Evolutionary conservation across 2,113 vertebrate genomes (phyloP).

Genomic region (Odontesthes bonariensis): DNA sequence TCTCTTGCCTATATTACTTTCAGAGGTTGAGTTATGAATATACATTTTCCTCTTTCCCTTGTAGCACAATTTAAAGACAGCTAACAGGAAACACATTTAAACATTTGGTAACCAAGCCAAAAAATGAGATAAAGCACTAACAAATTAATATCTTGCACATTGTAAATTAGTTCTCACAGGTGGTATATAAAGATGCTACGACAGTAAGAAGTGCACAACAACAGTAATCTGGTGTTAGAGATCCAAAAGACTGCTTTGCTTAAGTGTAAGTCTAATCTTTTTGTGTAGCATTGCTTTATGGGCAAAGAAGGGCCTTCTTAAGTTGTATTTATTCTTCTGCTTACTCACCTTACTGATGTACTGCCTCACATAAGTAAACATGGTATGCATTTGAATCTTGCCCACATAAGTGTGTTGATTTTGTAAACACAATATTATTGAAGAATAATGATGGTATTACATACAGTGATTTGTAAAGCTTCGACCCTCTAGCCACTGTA

Average conservation of each 20-base stretch:
- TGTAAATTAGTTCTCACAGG: constrained; percentile 42
- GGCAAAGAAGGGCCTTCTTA: neutral
- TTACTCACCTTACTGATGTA: neutral
- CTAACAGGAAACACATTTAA: constrained; percentile 44
- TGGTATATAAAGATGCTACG: constrained; percentile 53
- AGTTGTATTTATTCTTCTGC: neutral
- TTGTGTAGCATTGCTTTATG: constrained; percentile 2
- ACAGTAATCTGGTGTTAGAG: constrained; percentile 18
- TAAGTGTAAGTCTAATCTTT: constrained; percentile 5
- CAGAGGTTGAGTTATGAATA: too few species aligned
- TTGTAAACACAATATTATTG: constrained; percentile 3
- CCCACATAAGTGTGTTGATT: neutral
- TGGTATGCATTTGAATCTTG: neutral
- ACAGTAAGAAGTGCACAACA: constrained; percentile 22
- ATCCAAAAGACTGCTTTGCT: neutral
- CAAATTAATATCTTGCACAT: constrained; percentile 46
- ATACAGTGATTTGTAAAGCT: neutral
- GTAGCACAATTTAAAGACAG: constrained; percentile 10
- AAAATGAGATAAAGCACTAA: constrained; percentile 37
- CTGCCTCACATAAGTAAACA: constrained; percentile 1
- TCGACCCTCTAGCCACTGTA: constrained; percentile 1
- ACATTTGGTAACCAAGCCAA: constrained; percentile 50
- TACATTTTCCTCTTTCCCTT: too few species aligned
- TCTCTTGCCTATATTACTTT: too few species aligned
- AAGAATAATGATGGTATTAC: constrained; percentile 9